phyloP scores from a whole-genome alignment of 2,113 vertebrate species.

The Oryzias celebensis region DNA sequence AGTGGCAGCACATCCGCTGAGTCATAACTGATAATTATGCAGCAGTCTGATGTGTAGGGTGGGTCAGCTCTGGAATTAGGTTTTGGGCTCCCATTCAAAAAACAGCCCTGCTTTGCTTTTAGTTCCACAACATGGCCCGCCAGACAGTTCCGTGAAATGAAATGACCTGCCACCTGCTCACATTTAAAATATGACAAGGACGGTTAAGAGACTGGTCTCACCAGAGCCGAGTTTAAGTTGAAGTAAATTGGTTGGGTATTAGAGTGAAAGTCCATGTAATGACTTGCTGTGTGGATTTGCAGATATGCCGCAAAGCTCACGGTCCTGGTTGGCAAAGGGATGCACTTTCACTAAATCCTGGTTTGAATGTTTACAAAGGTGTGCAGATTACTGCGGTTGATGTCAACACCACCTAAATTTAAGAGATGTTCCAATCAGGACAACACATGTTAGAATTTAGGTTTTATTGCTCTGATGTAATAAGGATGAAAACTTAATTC shows the following conservation, averaged over 20 bases:
- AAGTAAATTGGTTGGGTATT: too few species aligned
- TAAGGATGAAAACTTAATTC: too few species aligned
- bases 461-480: too few species aligned
- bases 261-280: too few species aligned
- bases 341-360: slow-evolving; percentile 17
- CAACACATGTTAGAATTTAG: too few species aligned
- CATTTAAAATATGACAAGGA: slow-evolving; percentile 53
- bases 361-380: slow-evolving; percentile 2
- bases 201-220: slow-evolving; percentile 37
- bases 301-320: slow-evolving; percentile 50
- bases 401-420: not conserved
- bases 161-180: slow-evolving; percentile 64
- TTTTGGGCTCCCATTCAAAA: slow-evolving; percentile 39
- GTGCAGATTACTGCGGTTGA: slow-evolving; percentile 6
- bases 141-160: slow-evolving; percentile 45
- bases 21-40: slow-evolving; percentile 10
- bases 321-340: slow-evolving; percentile 11
- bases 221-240: too few species aligned
- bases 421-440: too few species aligned
- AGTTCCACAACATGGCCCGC: slow-evolving; percentile 38
- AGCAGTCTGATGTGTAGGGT: not conserved
- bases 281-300: slow-evolving; percentile 53
- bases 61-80: slow-evolving; percentile 26
- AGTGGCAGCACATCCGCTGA: slow-evolving; percentile 13
- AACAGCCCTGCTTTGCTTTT: slow-evolving; percentile 39